Conservation (phyloP, 2,888 invertebrate genomes). For the Synanthedon formicaeformis region DNA sequence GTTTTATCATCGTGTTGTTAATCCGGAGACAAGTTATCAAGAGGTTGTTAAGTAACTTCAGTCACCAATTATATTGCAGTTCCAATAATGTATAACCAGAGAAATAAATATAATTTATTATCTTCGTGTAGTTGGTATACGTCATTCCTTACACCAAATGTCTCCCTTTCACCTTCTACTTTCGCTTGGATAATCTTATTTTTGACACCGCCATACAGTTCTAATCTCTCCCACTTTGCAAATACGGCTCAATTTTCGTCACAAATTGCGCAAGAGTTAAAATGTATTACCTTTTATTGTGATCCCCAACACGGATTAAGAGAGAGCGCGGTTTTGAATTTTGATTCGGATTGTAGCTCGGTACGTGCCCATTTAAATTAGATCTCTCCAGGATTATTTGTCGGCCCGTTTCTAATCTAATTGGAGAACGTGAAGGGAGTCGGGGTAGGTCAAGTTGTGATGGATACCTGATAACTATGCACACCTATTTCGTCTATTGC, state of each 20-base stretch:
- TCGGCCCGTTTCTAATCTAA: conserved; percentile 32
- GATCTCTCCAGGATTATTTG: conserved; percentile 50
- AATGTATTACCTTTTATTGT: conserved; percentile 72
- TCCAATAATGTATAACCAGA: too few relatives aligned
- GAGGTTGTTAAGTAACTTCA: too few relatives aligned
- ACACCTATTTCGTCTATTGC: conserved; percentile 63
- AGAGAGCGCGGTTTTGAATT: conserved; percentile 71
- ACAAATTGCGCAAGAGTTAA: conserved; percentile 41
- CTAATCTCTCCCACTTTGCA: conserved; percentile 23
- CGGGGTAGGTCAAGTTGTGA: conserved; percentile 21
- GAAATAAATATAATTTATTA: too few relatives aligned
- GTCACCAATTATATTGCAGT: too few relatives aligned
- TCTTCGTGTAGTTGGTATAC: too few relatives aligned
- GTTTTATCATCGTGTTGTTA: too few relatives aligned
- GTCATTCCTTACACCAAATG: conserved; percentile 40
- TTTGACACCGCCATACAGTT: conserved; percentile 33
- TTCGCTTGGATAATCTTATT: conserved; percentile 70
- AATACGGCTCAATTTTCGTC: conserved; percentile 36
- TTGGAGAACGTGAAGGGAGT: conserved; percentile 14
- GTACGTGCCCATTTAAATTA: conserved; percentile 47
- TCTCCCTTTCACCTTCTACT: conserved; percentile 71
- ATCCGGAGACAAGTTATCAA: too few relatives aligned
- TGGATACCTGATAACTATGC: conserved; percentile 51
- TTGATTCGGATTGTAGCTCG: conserved; percentile 65
- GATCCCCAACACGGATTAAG: conserved; percentile 71